Evolutionary conservation across 2,888 invertebrate genomes (phyloP).

Genomic region (Leucoma salicis): DNA sequence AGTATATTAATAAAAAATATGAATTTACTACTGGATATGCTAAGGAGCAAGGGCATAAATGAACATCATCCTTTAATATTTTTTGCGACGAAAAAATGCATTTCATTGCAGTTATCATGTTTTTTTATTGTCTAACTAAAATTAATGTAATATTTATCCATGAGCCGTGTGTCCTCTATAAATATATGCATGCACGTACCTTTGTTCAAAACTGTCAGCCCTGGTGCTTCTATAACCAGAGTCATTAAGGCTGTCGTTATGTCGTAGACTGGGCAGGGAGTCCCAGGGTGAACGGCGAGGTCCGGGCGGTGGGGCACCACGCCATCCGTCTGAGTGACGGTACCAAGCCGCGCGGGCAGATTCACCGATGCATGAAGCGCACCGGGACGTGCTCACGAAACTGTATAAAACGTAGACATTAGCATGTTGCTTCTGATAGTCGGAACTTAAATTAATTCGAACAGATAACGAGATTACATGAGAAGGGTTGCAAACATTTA

Average conservation of each 20-base stretch:
- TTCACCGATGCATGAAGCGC: constrained; percentile 94
- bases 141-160: no score
- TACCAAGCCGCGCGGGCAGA: constrained; percentile 95
- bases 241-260: constrained; percentile 93
- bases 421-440: constrained; percentile 20
- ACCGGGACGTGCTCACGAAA: constrained; percentile 85
- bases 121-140: no score
- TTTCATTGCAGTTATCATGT: no score
- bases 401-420: constrained; percentile 45
- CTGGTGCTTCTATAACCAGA: constrained; percentile 93
- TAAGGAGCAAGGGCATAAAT: no score
- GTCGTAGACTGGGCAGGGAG: constrained; percentile 91
- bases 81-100: no score
- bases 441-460: constrained; percentile 12
- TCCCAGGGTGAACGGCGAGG: constrained; percentile 94
- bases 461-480: no score
- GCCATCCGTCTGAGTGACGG: constrained; percentile 94
- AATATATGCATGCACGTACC: no score
- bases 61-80: no score
- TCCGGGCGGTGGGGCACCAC: constrained; percentile 76
- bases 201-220: constrained; percentile 93
- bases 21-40: no score
- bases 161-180: no score
- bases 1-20: no score
- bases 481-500: no score